These are phyloP conservation scores for Cryptoblepharus egeriae DNA, from an alignment of 2,797 vertebrate species.

Conservation along the genomic window DNA sequence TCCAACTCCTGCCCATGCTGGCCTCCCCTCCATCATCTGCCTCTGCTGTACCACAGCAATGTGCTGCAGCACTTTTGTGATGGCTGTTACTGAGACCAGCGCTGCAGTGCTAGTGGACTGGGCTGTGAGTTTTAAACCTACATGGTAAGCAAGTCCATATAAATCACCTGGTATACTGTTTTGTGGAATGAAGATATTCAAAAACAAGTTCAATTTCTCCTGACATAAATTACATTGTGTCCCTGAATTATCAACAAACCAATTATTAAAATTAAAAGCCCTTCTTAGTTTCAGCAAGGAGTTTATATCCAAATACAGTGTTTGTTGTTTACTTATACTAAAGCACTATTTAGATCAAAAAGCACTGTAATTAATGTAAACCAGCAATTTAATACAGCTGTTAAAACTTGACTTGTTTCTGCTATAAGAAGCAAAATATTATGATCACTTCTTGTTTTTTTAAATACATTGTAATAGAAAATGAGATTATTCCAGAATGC, in stretches of 20 bases:
- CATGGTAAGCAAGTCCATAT: not conserved
- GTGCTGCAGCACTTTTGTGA: no score
- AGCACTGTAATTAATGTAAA: slow-evolving; percentile 2
- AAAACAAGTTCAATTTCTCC: not conserved
- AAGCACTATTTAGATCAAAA: not conserved
- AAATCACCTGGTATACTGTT: not conserved
- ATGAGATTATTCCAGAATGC: not conserved
- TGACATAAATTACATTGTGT: not conserved
- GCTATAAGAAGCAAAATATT: not conserved
- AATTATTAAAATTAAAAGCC: slow-evolving; percentile 5
- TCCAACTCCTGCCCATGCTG: no score
- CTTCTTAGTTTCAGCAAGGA: not conserved
- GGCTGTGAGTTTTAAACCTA: no score
- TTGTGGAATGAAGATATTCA: not conserved
- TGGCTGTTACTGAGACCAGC: no score
- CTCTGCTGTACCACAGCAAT: no score
- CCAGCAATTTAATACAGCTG: not conserved
- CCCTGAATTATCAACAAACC: not conserved
- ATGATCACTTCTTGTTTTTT: not conserved
- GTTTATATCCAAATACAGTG: not conserved
- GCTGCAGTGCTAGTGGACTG: no score
- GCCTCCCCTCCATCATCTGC: no score
- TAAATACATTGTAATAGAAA: not conserved
- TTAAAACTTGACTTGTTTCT: not conserved
- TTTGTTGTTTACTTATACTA: not conserved